These are phyloP conservation scores for Heliornis fulica DNA, from an alignment of 2,113 vertebrate species.

Conservation along the genomic window DNA sequence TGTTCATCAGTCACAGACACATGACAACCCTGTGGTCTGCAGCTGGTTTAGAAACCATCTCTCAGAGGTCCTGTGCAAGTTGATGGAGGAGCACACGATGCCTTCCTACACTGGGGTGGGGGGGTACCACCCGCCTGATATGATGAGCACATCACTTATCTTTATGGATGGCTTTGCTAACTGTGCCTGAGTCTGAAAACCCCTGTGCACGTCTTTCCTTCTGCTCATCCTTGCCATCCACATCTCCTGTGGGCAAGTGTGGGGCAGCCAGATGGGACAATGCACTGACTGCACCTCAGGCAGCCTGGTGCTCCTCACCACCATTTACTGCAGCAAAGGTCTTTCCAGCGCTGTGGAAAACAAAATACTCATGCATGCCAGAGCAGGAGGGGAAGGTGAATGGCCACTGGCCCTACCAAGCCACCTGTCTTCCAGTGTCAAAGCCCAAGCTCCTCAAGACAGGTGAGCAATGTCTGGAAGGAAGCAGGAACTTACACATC, in stretches of 20 bases:
- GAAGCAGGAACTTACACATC: background rate
- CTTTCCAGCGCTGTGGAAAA: background rate
- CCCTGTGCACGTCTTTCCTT: background rate
- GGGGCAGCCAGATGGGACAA: background rate
- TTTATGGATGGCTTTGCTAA: background rate
- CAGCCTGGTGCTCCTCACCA: background rate
- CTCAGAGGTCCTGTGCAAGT: background rate
- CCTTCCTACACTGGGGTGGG: background rate
- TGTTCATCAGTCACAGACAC: background rate
- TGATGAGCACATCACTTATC: background rate
- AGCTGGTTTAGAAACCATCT: background rate
- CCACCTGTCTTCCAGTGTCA: background rate
- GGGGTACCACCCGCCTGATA: background rate
- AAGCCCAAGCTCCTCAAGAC: background rate
- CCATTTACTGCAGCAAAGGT: background rate
- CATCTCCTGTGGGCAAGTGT: fast-evolving
- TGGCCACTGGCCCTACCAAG: background rate
- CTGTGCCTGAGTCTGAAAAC: background rate
- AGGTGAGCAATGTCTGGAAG: background rate
- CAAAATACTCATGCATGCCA: background rate
- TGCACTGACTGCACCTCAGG: background rate
- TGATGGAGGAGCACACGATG: background rate
- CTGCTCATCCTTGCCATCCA: background rate
- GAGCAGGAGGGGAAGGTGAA: background rate
- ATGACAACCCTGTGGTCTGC: too few species aligned